These are phyloP conservation scores for Coleophora deauratella DNA, from an alignment of 2,888 invertebrate species.

Conservation along the genomic window DNA sequence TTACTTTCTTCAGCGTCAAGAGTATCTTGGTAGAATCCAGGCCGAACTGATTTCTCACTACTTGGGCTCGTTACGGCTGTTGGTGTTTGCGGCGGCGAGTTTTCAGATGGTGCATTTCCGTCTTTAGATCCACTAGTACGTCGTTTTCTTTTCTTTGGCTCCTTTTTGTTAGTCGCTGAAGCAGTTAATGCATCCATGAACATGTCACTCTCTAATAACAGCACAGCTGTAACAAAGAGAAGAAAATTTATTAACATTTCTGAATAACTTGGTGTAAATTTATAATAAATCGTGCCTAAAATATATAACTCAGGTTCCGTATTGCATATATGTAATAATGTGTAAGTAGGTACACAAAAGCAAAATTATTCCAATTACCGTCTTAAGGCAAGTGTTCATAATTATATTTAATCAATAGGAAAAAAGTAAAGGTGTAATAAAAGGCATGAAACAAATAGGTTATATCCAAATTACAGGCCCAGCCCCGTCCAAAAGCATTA, in stretches of 20 bases:
- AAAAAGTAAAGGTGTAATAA: no score
- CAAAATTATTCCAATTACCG: no score
- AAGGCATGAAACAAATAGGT: no score
- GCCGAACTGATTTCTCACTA: constrained; percentile 72
- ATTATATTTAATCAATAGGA: no score
- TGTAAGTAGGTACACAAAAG: no score
- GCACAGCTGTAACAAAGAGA: constrained; percentile 76
- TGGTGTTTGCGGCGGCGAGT: constrained; percentile 74
- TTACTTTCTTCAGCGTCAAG: constrained; percentile 80
- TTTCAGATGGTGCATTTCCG: constrained; percentile 55
- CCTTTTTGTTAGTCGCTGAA: constrained; percentile 83
- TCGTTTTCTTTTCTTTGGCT: constrained; percentile 85
- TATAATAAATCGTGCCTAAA: not conserved
- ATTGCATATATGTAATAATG: no score
- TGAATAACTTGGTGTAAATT: not conserved
- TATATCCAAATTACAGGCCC: no score
- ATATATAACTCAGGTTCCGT: not conserved
- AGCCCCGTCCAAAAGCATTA: no score
- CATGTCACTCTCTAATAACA: constrained; percentile 91
- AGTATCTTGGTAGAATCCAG: constrained; percentile 93
- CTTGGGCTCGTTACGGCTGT: constrained; percentile 59
- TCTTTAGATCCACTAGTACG: constrained; percentile 82
- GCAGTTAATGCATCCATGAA: constrained; percentile 94
- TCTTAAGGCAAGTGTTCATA: no score
- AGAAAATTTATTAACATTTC: not conserved